Base-by-base conservation (phyloP, 2,888 invertebrate species). In the Vesta saturnalis region DNA sequence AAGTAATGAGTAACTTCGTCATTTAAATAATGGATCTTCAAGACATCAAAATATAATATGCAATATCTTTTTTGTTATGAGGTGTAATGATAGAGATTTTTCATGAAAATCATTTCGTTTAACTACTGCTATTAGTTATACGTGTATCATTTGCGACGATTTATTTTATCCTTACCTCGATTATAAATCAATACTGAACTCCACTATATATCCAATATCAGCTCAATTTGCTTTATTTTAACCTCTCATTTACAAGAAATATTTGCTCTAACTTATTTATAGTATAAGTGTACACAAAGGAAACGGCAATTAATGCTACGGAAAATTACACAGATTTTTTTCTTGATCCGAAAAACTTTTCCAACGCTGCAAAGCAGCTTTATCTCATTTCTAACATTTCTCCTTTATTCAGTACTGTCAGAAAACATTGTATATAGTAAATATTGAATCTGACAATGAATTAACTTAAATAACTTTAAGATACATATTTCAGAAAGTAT, bases 21-120 rank as follows among this genome's bases (percentile, higher is more conserved):
- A 68, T 64, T 60, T 64, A 68, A 64, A 64, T 68, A 68, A 68
- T 68, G 68, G 68, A 68, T 68, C 67, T 67, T 67, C 63, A 47
- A 63, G 67, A 63, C 67, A 67, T 67, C 63, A 63, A 60, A 67
- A 67, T 67, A 62, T 59, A 58, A 62, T 67, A 64, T 67, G 55
- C 63, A 60, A 67, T 63, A 54, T 60, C 54, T 56, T 67, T 59
- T 63, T 35, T 59, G 22, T 63, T 49, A 57, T 55, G 61, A 61
- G 47, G 57, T 58, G 61, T 57, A 61, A 57, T 30, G 52, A 49
- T 23, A 57, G 56, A 61, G 57, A 61, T 58, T 35, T 60, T 61
- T 19, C 56, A 35, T 56, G 23, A 60, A 60, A 60, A 60, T 60
- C 49, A 64, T 49, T 49, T 16, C 43, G 22, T 22, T 52, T 59